Base-by-base conservation (phyloP, 2,797 vertebrate species). In the Pristis pectinata region DNA sequence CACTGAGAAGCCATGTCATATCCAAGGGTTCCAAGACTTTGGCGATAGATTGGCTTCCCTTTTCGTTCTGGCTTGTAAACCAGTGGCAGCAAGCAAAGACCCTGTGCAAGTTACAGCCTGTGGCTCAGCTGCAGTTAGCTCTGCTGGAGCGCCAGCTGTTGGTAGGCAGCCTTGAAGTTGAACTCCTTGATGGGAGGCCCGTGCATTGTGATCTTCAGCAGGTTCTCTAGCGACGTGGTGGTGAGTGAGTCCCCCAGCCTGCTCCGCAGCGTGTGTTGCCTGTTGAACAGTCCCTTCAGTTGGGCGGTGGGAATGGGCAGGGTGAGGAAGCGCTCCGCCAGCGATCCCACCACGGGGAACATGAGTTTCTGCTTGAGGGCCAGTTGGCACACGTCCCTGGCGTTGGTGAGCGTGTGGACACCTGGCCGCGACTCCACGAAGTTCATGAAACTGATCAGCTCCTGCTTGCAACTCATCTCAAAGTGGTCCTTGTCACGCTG, bases 391-490 rank as follows among this genome's bases (percentile, higher is more conserved):
- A 94, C 92, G 27, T 94, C 70, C 44, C 34, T 56, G 44, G 70
- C 30, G 30, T 44, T 94, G 13, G 44, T 53, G 41, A 94, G 92
- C 11, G 44, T 5, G 0, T 76, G 41, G 3, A 94, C 41, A 6
- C 92, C 92, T 6, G 92, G 92, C 92, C 34, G 70, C 0, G 70
- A 94, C 15, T 94, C 92, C 41, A 94, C 92, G 56, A 94, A 94
- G 92, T 94, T 76, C 70, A 94, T 74, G 70, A 94, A 94, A 27
- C 92, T 76, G 67, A 94, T 44, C 44, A 94, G 92, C 44, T 94
- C 92, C 92, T 94, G 92, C n/a, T 76, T 74, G 92, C 92, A 94
- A 92, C 92, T 76, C 92, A 94, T 94, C 49, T 56, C 70, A 24
- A 94, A 94, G 49, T 56, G 67, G 0, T 94, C 92, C 49, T 76